A percentile compares a stretch with the other conserved stretches of the same genome.
Evolutionary conservation across 2,888 invertebrate species (phyloP).

Genomic region (Holacanthella duospinosa): DNA sequence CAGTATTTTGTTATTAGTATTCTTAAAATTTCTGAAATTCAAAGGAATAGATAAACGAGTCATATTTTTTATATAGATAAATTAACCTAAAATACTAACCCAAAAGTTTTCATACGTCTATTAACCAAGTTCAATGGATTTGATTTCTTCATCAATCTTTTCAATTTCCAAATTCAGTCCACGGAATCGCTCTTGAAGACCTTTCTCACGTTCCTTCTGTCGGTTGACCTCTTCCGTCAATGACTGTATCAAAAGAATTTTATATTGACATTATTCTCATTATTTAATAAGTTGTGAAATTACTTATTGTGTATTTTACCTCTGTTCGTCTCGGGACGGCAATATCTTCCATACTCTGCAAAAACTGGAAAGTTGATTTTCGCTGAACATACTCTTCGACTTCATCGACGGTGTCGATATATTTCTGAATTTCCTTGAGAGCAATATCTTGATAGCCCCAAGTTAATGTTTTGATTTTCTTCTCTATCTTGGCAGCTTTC

Average conservation of each 20-base stretch:
- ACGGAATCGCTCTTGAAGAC: slow-evolving; percentile 70
- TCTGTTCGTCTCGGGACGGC: slow-evolving; percentile 84
- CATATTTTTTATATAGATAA: too few relatives aligned
- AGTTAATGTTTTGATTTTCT: slow-evolving; percentile 88
- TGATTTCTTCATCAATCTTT: slow-evolving; percentile 44
- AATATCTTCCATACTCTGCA: slow-evolving; percentile 77
- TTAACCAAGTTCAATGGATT: not conserved
- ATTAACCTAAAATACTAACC: too few relatives aligned
- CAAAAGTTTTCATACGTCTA: too few relatives aligned
- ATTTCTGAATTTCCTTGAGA: slow-evolving; percentile 75
- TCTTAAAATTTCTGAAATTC: too few relatives aligned
- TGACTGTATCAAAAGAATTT: slow-evolving; percentile 48
- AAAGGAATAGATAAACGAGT: too few relatives aligned
- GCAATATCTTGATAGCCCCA: slow-evolving; percentile 79
- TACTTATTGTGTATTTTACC: slow-evolving; percentile 44
- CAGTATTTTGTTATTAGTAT: too few relatives aligned
- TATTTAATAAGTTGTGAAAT: not conserved
- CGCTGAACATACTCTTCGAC: slow-evolving; percentile 83
- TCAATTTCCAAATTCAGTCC: slow-evolving; percentile 52
- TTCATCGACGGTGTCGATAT: slow-evolving; percentile 76
- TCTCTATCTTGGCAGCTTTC: slow-evolving; percentile 92
- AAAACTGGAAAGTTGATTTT: slow-evolving; percentile 76
- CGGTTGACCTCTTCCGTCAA: slow-evolving; percentile 83
- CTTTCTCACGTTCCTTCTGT: slow-evolving; percentile 82
- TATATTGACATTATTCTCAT: slow-evolving; percentile 1